phyloP scores from a whole-genome alignment of 1,140 invertebrate species.

The Leptopilina clavipes region DNA sequence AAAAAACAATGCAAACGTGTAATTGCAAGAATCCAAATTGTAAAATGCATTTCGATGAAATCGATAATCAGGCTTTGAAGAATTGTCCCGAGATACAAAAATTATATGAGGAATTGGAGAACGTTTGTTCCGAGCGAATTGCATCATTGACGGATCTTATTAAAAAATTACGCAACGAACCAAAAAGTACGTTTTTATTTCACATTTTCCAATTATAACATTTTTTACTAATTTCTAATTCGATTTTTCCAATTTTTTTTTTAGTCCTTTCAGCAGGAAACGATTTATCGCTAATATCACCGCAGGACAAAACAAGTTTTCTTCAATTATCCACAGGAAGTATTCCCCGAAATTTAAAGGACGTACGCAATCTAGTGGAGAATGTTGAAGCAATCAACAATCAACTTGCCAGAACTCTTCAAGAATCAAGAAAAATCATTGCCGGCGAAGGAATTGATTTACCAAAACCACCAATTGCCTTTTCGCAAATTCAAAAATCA shows the following conservation, averaged over 20 bases:
- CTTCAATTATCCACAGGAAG: conserved; percentile 55
- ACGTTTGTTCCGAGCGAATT: conserved; percentile 66
- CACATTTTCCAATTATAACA: conserved; percentile 15
- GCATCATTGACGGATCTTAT: conserved; percentile 65
- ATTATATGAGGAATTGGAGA: conserved; percentile 66
- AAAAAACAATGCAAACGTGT: conserved; percentile 45
- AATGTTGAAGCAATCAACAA: conserved; percentile 64
- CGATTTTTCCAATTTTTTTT: no score
- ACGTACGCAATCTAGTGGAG: conserved; percentile 58
- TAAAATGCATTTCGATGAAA: conserved; percentile 52
- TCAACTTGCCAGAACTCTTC: conserved; percentile 61
- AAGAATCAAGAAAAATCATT: conserved; percentile 64
- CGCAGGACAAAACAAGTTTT: conserved; percentile 57
- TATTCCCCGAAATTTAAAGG: conserved; percentile 49
- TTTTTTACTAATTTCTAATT: conserved; percentile 37
- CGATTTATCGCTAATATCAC: conserved; percentile 51
- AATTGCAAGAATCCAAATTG: conserved; percentile 64
- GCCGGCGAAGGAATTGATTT: conserved; percentile 37
- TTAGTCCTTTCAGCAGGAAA: conserved; percentile 42
- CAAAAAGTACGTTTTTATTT: conserved; percentile 58
- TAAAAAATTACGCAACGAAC: conserved; percentile 63
- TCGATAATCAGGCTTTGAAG: conserved; percentile 48
- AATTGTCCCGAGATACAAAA: conserved; percentile 62
- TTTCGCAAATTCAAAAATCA: conserved; percentile 1
- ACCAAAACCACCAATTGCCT: neutral